Base-by-base conservation (phyloP, 1,140 invertebrate species). In the Plectrocnemia conspersa region DNA sequence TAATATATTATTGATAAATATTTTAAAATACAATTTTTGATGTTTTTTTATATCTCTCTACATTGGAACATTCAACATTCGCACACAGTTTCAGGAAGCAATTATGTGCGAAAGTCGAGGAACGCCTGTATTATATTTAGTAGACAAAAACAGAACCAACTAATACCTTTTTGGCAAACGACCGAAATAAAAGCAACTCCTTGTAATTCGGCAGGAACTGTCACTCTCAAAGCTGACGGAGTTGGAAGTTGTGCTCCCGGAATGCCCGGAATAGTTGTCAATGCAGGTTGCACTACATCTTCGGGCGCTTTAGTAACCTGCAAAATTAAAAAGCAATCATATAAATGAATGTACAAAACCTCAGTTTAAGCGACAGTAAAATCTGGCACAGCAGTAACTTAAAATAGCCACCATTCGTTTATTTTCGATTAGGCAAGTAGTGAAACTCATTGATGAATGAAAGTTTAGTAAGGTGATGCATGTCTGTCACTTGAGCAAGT, bases 101-200 rank as follows among this genome's bases (percentile, higher is more conserved):
- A n/a, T n/a, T n/a, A n/a, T n/a, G n/a, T n/a, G n/a, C n/a, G n/a
- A n/a, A n/a, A n/a, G n/a, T n/a, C n/a, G n/a, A n/a, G n/a, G n/a
- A n/a, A n/a, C n/a, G n/a, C n/a, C n/a, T n/a, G n/a, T n/a, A n/a
- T n/a, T n/a, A n/a, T n/a, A n/a, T n/a, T n/a, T n/a, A n/a, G n/a
- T n/a, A n/a, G 5, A 13, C 36, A 40, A 40, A 7, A 18, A 21
- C n/a, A n/a, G n/a, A n/a, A n/a, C n/a, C n/a, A n/a, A 24, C 18
- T 41, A 4, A 16, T 70, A 88, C 85, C 86, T 83, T 94, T 93
- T 72, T 94, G 85, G 65, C 94, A 94, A 15, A 92, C 78, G 11
- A 97, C 93, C 69, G 94, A 91, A 59, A 98, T 97, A 65, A 95
- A 97, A 4, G 93, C 92, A 18, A 93, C 89, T 23, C 95, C 94